These are phyloP conservation scores for Sarcophaga bullata DNA, from an alignment of 1,140 invertebrate species.

Conservation along the genomic window DNA sequence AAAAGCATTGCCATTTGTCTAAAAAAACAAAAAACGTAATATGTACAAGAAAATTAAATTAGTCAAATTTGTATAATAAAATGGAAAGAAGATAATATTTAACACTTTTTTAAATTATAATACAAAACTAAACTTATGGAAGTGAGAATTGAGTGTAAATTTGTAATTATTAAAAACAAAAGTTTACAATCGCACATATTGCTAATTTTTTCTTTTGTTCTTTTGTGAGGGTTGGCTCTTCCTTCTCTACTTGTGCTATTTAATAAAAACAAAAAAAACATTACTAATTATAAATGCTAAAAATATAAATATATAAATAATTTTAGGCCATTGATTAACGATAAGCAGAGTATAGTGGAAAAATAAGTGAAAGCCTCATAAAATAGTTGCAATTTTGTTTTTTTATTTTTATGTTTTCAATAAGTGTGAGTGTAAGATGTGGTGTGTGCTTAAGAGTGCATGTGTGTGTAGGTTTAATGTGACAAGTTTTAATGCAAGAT, in stretches of 20 bases:
- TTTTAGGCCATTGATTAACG: neutral
- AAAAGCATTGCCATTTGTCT: slow-evolving; percentile 23
- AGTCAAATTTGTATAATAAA: neutral
- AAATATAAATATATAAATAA: neutral
- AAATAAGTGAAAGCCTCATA: neutral
- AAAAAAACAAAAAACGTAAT: slow-evolving; percentile 15
- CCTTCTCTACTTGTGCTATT: neutral
- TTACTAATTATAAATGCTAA: neutral
- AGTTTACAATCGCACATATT: too few species aligned
- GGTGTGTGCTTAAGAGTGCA: neutral
- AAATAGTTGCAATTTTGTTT: neutral
- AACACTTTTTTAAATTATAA: neutral
- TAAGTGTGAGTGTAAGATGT: neutral
- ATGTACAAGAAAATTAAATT: slow-evolving; percentile 23
- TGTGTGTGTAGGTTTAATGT: slow-evolving; percentile 10
- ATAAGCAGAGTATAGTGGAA: neutral
- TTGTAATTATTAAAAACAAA: too few species aligned
- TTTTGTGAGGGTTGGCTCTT: neutral
- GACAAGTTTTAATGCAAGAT: slow-evolving; percentile 6
- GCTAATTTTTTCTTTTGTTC: slow-evolving; percentile 9
- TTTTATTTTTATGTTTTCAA: too few species aligned
- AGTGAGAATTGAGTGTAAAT: neutral
- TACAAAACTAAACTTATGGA: neutral
- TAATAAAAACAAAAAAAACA: neutral
- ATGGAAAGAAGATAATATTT: neutral